These are phyloP conservation scores for Sinocyclocheilus maitianheensis DNA, from an alignment of 2,113 vertebrate species.

Conservation along the genomic window DNA sequence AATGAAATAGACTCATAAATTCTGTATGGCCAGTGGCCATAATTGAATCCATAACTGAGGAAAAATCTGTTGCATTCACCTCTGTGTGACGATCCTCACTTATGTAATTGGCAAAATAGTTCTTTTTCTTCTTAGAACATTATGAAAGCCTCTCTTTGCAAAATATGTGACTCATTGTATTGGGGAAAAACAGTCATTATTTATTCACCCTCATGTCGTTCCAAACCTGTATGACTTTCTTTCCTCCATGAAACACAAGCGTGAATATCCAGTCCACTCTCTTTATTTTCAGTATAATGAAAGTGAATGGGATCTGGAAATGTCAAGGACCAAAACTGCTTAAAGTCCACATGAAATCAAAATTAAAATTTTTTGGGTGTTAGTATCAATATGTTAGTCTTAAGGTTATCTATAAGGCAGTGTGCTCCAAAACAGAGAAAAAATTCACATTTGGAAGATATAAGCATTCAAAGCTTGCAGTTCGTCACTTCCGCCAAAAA, in stretches of 20 bases:
- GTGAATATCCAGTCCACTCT: not conserved
- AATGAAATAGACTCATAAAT: conserved; percentile 59
- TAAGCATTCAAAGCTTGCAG: too few relatives aligned
- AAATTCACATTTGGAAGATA: too few relatives aligned
- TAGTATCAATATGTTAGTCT: too few relatives aligned
- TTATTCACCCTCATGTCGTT: not conserved
- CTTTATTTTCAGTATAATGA: not conserved
- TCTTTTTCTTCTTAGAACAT: conserved; percentile 36
- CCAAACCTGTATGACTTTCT: not conserved
- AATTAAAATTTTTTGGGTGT: too few relatives aligned
- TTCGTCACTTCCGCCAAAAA: too few relatives aligned
- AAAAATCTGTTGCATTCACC: conserved; percentile 36
- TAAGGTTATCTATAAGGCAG: too few relatives aligned
- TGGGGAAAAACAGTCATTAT: not conserved
- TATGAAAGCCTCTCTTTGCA: conserved; percentile 16
- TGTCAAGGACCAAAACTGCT: not conserved
- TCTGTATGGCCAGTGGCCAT: conserved; percentile 51
- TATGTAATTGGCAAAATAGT: conserved; percentile 54
- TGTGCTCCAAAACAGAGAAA: too few relatives aligned
- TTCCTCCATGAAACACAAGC: not conserved
- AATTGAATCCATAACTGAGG: conserved; percentile 44
- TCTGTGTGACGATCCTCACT: conserved; percentile 34
- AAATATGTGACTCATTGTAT: conserved; percentile 23
- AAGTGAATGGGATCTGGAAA: not conserved
- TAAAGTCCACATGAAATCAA: too few relatives aligned